Conservation (phyloP, 64 coral and sea anemone species). For the Cladopsammia gracilis region DNA sequence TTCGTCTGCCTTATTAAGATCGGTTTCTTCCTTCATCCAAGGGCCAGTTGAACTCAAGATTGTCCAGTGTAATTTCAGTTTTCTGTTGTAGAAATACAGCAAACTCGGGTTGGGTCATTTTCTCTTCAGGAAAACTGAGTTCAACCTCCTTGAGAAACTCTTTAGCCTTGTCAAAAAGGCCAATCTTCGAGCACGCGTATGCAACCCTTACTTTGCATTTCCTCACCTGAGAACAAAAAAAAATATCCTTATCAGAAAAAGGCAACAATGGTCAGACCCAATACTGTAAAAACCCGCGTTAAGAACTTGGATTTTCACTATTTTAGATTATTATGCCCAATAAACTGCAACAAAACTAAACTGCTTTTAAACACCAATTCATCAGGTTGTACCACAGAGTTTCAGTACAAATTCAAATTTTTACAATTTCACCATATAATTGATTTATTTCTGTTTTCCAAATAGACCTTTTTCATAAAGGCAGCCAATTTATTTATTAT, state of each 20-base stretch:
- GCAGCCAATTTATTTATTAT: no score
- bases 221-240: not conserved
- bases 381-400: no score
- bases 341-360: no score
- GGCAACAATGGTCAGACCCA: no score
- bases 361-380: no score
- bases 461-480: no score
- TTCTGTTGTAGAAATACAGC: conserved; percentile 5
- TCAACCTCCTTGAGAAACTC: conserved; percentile 9
- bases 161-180: not conserved
- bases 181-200: conserved; percentile 9
- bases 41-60: not conserved
- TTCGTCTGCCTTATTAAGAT: not conserved
- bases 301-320: no score
- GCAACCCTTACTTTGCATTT: not conserved
- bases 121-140: not conserved
- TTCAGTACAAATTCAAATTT: no score
- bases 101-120: not conserved
- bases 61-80: conserved; percentile 3
- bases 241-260: not conserved
- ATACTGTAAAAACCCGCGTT: no score
- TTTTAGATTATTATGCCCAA: no score
- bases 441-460: no score
- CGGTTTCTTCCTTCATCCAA: not conserved
- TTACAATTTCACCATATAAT: no score